Conservation (phyloP, 2,797 vertebrate species). For the Anisognathus igniventris region DNA sequence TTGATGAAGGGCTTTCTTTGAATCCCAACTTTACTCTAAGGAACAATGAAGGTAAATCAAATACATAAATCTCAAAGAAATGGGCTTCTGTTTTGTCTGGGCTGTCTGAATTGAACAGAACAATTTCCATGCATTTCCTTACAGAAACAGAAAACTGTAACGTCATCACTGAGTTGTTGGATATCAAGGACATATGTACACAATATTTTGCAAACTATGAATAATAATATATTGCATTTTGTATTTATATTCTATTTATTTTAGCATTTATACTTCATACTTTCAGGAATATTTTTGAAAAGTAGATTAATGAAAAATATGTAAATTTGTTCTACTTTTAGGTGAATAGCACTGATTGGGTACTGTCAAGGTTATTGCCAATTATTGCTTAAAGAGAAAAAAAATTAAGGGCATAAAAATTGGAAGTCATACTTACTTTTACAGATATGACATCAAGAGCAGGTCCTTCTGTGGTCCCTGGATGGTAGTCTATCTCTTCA, state of each 20-base stretch:
- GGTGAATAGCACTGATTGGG: not conserved
- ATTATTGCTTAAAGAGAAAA: not conserved
- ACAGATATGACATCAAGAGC: not conserved
- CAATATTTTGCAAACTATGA: not conserved
- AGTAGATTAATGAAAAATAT: not conserved
- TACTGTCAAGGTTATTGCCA: not conserved
- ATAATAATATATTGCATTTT: not conserved
- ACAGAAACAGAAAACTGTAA: not conserved
- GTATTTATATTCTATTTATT: not conserved
- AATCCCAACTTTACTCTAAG: constrained; percentile 98
- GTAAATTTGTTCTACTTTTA: not conserved
- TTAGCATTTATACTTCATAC: not conserved
- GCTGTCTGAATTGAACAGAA: not conserved
- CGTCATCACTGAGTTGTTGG: not conserved
- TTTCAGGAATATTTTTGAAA: not conserved
- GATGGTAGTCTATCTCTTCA: not conserved
- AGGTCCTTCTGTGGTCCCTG: not conserved
- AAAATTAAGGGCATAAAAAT: not conserved
- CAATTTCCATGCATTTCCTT: not conserved
- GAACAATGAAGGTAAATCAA: constrained; percentile 94
- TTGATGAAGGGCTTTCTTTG: constrained; percentile 80
- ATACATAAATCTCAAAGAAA: not conserved
- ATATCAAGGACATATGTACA: not conserved
- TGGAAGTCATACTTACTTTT: not conserved
- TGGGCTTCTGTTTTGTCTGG: not conserved